These are phyloP conservation scores for Cranoglanis bouderius DNA, from an alignment of 2,113 vertebrate species.

Conservation along the genomic window DNA sequence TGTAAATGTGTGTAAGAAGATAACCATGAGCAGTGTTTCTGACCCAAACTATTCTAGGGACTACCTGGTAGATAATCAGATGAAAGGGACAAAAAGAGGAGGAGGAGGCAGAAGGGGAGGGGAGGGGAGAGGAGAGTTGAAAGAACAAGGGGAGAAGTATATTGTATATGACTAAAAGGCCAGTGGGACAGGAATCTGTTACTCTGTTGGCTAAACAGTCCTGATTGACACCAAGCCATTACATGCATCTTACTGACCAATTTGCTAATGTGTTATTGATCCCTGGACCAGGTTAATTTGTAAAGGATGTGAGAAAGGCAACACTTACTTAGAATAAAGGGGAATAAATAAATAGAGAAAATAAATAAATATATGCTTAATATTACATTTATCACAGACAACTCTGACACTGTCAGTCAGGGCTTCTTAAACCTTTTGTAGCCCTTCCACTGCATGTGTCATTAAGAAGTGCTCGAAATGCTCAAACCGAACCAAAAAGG, in stretches of 20 bases:
- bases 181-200: constrained; percentile 30
- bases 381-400: not conserved
- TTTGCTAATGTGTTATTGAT: constrained; percentile 64
- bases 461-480: not conserved
- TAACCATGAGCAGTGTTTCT: not conserved
- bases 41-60: constrained; percentile 22
- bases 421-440: not conserved
- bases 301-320: constrained; percentile 29
- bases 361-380: not conserved
- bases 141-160: constrained; percentile 9
- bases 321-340: not conserved
- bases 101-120: not conserved
- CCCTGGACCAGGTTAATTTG: constrained; percentile 51
- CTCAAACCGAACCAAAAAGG: not conserved
- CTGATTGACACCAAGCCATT: constrained; percentile 41
- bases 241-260: constrained; percentile 53
- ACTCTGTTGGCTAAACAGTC: constrained; percentile 35
- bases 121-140: not conserved
- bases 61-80: constrained; percentile 20
- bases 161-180: constrained; percentile 36
- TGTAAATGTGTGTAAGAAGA: not conserved
- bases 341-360: not conserved
- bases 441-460: not conserved
- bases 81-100: not conserved
- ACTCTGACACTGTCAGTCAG: not conserved